These are phyloP conservation scores for Lepus oiostolus DNA, from an alignment of 2,797 vertebrate genomes.

Conservation along the genomic window DNA sequence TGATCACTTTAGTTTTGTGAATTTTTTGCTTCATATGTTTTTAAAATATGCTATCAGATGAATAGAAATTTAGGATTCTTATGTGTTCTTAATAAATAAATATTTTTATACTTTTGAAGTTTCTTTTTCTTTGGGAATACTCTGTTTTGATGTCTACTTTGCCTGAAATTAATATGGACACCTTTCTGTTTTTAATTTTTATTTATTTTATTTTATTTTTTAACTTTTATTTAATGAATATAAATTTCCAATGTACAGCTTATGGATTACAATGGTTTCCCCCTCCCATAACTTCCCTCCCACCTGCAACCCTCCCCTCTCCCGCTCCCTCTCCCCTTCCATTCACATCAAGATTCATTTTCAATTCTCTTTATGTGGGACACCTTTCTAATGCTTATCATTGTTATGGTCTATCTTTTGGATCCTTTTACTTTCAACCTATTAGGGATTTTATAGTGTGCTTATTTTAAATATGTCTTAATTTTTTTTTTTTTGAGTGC, in stretches of 20 bases:
- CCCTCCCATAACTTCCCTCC: no score
- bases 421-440: neutral
- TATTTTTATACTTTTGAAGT: neutral
- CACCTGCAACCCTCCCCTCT: no score
- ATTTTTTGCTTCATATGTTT: neutral
- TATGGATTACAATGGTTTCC: no score
- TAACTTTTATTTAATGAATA: no score
- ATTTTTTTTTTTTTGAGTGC: no score
- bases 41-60: neutral
- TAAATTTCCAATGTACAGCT: no score
- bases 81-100: neutral
- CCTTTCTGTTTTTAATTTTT: neutral
- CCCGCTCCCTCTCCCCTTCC: no score
- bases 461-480: neutral
- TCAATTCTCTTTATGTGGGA: neutral
- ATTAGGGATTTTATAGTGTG: neutral
- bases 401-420: neutral
- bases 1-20: neutral
- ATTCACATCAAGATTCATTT: no score
- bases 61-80: neutral
- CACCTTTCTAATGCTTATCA: neutral
- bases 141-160: neutral
- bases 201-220: no score
- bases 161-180: no score
- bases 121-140: neutral